phyloP scores from a whole-genome alignment of 2,888 invertebrate genomes.

The Nymphalis c-album region DNA sequence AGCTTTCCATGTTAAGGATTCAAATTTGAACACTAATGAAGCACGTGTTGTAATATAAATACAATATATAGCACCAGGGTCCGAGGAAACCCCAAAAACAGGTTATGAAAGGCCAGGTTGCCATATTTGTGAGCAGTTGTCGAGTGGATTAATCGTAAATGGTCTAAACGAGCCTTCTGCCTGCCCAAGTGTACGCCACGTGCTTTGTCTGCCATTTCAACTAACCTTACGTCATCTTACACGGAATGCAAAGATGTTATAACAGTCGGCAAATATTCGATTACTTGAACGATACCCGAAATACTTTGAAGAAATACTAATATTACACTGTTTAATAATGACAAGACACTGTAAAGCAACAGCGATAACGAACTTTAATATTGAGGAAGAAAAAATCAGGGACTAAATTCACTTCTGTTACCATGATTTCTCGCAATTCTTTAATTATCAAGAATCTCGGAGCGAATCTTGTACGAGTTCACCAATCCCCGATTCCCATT shows the following conservation, averaged over 20 bases:
- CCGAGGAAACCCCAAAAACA: conserved; percentile 80
- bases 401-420: neutral
- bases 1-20: conserved; percentile 38
- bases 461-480: conserved; percentile 45
- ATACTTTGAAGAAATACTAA: neutral
- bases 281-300: conserved; percentile 2
- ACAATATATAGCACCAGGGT: conserved; percentile 60
- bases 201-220: conserved; percentile 57
- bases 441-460: conserved; percentile 39
- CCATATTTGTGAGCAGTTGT: conserved; percentile 74
- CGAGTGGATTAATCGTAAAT: conserved; percentile 80
- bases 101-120: conserved; percentile 78
- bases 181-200: conserved; percentile 41
- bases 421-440: conserved; percentile 35
- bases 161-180: conserved; percentile 68
- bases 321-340: neutral
- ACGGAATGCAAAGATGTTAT: conserved; percentile 60
- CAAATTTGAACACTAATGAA: conserved; percentile 39
- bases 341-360: neutral
- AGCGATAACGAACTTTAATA: neutral
- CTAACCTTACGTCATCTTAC: conserved; percentile 64
- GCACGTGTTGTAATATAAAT: conserved; percentile 52
- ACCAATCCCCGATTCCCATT: conserved; percentile 45
- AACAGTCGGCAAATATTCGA: neutral
- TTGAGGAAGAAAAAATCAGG: neutral